Evolutionary conservation across 1,140 invertebrate species (phyloP), one percentile per base, ranked within the genome.

Genomic region (Limonius californicus): DNA sequence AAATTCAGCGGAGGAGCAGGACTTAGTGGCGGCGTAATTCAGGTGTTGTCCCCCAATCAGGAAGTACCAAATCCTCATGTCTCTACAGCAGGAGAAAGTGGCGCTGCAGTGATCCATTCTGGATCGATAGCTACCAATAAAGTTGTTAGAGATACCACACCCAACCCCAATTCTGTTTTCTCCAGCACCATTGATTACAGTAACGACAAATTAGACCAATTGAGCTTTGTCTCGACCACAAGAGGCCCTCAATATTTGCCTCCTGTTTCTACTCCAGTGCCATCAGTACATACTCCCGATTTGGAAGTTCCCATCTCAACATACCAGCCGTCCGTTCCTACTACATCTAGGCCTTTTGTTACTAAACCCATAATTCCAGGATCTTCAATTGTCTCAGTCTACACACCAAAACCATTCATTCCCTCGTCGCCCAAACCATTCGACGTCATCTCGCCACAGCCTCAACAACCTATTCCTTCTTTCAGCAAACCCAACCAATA

Each of bases 1-100:
- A 71, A 71, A 53, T 61, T 69, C 50, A 53, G 61, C 11, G 70
- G 69, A 15, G 57, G 32, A 2, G 45, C 66, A 6, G 70, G 69
- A 11, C 54, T 68, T 18, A 70, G 68, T 32, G 64, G 65, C 1
- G 69, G 70, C 8, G 59, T 67, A 43, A 67, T 71, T 14, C 66
- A 71, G 27, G 63, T 72, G 1, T 7, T 55, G 15, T 11, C 20
- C 2, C 6, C 4, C 20, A 21, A 27, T 3, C 6, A 55, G n/a
- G 8, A 8, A 15, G 27, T 18, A 2, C 45, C 53, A 9, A 55
- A 55, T 19, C 21, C 53, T 23, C 21, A 14, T 55, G 9, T 55
- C 3, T 30, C 53, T 30, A 8, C 53, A 21, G 14, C 16, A 11
- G 45, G 45, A 18, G 45, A 19, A 19, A 50, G 8, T 1, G 53